These are phyloP conservation scores for Akabosia matsudoensis DNA, from an alignment of 1,140 invertebrate genomes.

Conservation along the genomic window DNA sequence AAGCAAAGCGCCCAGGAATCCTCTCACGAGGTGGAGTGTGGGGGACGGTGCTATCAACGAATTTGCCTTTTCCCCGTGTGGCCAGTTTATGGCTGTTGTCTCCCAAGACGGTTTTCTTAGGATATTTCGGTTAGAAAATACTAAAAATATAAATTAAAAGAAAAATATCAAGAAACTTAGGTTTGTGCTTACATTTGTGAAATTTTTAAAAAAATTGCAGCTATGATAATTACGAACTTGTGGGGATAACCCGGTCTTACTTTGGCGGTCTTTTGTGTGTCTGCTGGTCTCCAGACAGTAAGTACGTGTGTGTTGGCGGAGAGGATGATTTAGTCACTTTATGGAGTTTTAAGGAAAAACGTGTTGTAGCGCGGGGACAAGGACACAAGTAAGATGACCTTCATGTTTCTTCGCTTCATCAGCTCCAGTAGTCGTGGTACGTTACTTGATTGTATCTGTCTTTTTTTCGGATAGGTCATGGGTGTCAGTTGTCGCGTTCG, in stretches of 20 bases:
- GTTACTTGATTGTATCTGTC: neutral
- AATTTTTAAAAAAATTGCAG: slow-evolving; percentile 26
- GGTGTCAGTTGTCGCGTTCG: slow-evolving; percentile 96
- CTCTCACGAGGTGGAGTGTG: slow-evolving; percentile 81
- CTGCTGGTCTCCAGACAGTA: slow-evolving; percentile 95
- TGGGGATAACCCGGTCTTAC: slow-evolving; percentile 87
- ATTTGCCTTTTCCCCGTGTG: slow-evolving; percentile 94
- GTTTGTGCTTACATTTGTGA: no score
- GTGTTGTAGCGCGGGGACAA: slow-evolving; percentile 92
- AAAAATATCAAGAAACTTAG: no score
- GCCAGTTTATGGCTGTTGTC: slow-evolving; percentile 84
- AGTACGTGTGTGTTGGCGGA: slow-evolving; percentile 92
- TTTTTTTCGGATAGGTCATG: slow-evolving; percentile 70
- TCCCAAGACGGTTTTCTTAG: slow-evolving; percentile 94
- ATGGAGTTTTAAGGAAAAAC: slow-evolving; percentile 88
- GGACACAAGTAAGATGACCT: slow-evolving; percentile 58
- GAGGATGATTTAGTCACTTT: slow-evolving; percentile 98
- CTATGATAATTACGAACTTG: slow-evolving; percentile 93
- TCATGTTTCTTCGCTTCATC: neutral
- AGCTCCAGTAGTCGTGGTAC: neutral
- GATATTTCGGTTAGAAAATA: slow-evolving; percentile 70
- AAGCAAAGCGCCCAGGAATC: slow-evolving; percentile 93
- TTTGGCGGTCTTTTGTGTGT: slow-evolving; percentile 94
- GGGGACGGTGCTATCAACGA: slow-evolving; percentile 87
- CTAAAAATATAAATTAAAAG: no score